phyloP scores from a whole-genome alignment of 1,140 invertebrate species.

The Heliconius himera region DNA sequence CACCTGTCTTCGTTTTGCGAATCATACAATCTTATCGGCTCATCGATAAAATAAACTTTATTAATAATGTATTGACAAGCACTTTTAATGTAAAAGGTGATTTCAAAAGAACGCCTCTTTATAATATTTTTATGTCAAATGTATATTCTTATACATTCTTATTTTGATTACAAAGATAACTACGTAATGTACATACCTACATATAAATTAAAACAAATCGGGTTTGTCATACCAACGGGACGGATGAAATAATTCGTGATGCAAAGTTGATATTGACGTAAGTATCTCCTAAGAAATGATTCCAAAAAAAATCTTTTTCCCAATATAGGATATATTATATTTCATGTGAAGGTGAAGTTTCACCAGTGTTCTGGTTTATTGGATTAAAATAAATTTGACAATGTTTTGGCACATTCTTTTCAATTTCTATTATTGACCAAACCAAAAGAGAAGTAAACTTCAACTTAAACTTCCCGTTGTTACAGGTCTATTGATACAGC shows the following conservation, averaged over 20 bases:
- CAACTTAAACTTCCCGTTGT: neutral
- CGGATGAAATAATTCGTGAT: too few species aligned
- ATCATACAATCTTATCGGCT: constrained; percentile 29
- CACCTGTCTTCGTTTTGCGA: constrained; percentile 42
- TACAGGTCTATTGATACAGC: constrained; percentile 10
- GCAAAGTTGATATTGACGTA: too few species aligned
- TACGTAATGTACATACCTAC: too few species aligned
- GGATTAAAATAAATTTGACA: neutral
- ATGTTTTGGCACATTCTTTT: neutral
- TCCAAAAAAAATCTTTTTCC: too few species aligned
- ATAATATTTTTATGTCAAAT: neutral
- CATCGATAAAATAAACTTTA: constrained; percentile 35
- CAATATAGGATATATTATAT: too few species aligned
- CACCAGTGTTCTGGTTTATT: too few species aligned
- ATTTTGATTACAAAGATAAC: neutral
- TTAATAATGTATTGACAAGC: constrained; percentile 33
- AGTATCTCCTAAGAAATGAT: too few species aligned
- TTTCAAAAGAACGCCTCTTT: neutral
- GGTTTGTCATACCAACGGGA: too few species aligned
- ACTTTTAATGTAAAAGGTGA: constrained; percentile 14
- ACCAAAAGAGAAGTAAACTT: neutral
- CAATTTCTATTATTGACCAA: neutral
- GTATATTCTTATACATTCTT: neutral
- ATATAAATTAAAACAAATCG: too few species aligned
- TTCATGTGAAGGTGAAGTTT: too few species aligned